These are phyloP conservation scores for Thalassaphorura encarpata DNA, from an alignment of 1,140 invertebrate species.

Conservation along the genomic window DNA sequence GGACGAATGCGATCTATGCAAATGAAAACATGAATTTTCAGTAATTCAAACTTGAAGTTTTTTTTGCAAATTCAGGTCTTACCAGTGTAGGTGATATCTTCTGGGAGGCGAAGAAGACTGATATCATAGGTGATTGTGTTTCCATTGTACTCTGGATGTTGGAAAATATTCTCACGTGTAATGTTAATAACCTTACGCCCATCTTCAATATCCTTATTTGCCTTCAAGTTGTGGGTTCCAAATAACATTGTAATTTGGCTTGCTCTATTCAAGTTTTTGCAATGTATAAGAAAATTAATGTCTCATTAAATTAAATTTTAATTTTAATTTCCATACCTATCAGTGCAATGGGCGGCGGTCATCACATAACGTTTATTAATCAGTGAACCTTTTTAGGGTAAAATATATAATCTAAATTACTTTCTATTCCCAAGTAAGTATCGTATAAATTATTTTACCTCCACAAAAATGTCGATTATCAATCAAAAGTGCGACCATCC, in stretches of 20 bases:
- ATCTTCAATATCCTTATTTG: not conserved
- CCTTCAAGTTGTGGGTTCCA: constrained; percentile 28
- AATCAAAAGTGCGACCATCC: constrained; percentile 32
- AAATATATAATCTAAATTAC: too few relatives aligned
- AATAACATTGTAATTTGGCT: constrained; percentile 24
- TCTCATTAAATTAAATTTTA: too few relatives aligned
- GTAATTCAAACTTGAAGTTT: not conserved
- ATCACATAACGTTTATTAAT: constrained; percentile 21
- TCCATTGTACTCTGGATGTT: constrained; percentile 30
- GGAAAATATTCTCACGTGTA: constrained; percentile 21
- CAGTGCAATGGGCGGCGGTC: constrained; percentile 30
- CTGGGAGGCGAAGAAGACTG: constrained; percentile 22
- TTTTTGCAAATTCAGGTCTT: not conserved
- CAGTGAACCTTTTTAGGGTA: constrained; percentile 2
- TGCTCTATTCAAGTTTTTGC: constrained; percentile 18
- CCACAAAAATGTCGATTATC: constrained; percentile 29
- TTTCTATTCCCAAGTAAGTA: too few relatives aligned
- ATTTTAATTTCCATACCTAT: constrained; percentile 15
- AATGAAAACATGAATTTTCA: constrained; percentile 5
- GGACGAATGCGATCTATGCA: constrained; percentile 26
- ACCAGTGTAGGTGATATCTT: constrained; percentile 26
- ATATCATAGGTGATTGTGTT: constrained; percentile 30
- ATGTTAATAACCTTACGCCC: constrained; percentile 18
- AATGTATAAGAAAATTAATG: too few relatives aligned
- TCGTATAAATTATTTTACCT: not conserved